A percentile compares a stretch with the other conserved stretches of the same genome.
Evolutionary conservation across 1,140 invertebrate species (phyloP).

Genomic region (Melipona quadrifasciata): DNA sequence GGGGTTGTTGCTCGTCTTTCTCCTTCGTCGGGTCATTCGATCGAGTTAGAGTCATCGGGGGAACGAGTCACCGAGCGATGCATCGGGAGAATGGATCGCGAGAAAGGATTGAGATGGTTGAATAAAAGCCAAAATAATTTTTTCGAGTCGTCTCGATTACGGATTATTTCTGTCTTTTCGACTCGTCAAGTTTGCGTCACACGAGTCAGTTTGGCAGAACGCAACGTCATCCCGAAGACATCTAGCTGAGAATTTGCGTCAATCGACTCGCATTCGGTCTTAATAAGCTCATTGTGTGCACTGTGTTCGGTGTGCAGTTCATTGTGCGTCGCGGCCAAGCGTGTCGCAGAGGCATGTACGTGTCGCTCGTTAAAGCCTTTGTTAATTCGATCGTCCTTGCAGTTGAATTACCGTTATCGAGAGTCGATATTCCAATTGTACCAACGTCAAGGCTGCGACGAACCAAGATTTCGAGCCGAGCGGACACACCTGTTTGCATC

Average conservation of each 20-base stretch:
- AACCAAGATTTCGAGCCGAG: background rate
- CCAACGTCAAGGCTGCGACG: too few species aligned
- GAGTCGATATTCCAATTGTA: constrained; percentile 26
- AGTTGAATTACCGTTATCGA: constrained; percentile 25
- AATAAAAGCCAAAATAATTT: constrained; percentile 3
- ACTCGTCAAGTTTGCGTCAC: background rate
- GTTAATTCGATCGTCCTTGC: constrained; percentile 27
- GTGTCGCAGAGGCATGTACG: background rate
- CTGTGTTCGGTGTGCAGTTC: constrained; percentile 7
- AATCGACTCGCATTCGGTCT: constrained; percentile 39
- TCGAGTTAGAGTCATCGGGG: background rate
- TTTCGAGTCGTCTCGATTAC: background rate
- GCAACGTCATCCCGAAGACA: background rate
- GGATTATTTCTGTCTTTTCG: too few species aligned
- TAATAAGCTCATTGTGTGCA: constrained; percentile 46
- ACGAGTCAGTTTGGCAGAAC: too few species aligned
- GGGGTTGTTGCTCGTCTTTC: background rate
- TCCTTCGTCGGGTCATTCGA: background rate
- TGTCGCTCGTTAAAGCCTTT: background rate
- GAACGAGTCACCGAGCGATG: background rate
- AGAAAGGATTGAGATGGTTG: background rate
- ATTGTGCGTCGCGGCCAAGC: background rate
- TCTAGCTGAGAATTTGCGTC: constrained; percentile 8
- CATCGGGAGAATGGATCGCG: too few species aligned
- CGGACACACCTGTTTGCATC: constrained; percentile 11